A percentile compares a stretch with the other conserved stretches of the same genome.
These are phyloP conservation scores for Sympetrum striolatum DNA, from an alignment of 2,888 invertebrate species.

Conservation along the genomic window DNA sequence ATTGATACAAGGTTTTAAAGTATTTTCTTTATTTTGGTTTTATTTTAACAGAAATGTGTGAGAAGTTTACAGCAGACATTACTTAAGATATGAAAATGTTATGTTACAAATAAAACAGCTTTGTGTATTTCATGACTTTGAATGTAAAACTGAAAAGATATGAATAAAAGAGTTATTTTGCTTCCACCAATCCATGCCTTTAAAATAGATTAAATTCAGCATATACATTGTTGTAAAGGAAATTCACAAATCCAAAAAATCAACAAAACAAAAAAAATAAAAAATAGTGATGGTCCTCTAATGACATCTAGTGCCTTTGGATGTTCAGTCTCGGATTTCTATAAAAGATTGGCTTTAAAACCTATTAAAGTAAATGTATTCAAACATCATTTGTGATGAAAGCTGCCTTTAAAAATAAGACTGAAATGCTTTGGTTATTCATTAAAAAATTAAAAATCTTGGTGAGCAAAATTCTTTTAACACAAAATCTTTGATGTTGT, in stretches of 20 bases:
- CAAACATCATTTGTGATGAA: conserved; percentile 6
- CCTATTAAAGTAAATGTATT: neutral
- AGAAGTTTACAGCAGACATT: neutral
- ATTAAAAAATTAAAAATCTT: conserved; percentile 11
- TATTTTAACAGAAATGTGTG: neutral
- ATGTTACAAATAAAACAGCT: neutral
- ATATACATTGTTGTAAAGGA: neutral
- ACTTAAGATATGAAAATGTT: neutral
- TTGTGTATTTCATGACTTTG: neutral
- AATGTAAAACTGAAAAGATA: neutral
- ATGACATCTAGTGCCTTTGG: conserved; percentile 31
- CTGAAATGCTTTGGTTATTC: conserved; percentile 35
- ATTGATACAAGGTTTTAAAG: neutral
- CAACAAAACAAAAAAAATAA: neutral
- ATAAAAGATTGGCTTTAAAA: conserved; percentile 26
- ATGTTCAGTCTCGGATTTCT: conserved; percentile 35
- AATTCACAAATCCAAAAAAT: neutral
- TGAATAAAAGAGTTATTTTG: neutral
- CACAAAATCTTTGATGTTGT: conserved; percentile 32
- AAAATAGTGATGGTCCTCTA: neutral
- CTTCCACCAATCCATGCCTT: neutral
- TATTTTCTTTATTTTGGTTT: neutral
- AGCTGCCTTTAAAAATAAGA: conserved; percentile 30
- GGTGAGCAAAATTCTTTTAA: conserved; percentile 33
- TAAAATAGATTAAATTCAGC: neutral